These are phyloP conservation scores for Piscicola geometra DNA, from an alignment of 2,888 invertebrate genomes.

Conservation along the genomic window DNA sequence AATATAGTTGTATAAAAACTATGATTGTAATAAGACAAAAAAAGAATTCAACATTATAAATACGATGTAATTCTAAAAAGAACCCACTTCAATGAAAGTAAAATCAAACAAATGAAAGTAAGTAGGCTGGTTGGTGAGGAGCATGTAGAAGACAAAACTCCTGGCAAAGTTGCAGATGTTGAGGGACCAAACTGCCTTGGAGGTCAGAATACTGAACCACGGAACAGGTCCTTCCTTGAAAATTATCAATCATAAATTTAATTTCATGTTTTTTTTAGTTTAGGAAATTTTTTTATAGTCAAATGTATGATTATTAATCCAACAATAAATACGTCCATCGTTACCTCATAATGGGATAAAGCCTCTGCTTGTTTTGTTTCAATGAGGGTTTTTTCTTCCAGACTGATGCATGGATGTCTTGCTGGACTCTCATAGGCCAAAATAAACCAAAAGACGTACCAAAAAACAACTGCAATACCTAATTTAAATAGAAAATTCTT, in stretches of 20 bases:
- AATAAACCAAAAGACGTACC: constrained; percentile 49
- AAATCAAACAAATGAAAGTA: constrained; percentile 52
- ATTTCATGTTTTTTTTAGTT: too few relatives aligned
- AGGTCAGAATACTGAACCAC: constrained; percentile 50
- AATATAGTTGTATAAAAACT: background rate
- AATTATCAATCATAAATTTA: too few relatives aligned
- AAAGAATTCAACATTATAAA: background rate
- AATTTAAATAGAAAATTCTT: too few relatives aligned
- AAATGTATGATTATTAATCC: too few relatives aligned
- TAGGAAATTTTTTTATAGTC: too few relatives aligned
- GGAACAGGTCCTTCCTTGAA: constrained; percentile 44
- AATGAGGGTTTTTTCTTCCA: constrained; percentile 47
- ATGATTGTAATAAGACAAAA: too few relatives aligned
- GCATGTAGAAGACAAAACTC: constrained; percentile 52
- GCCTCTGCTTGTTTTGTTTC: constrained; percentile 47
- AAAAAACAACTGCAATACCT: constrained; percentile 50
- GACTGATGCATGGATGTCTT: constrained; percentile 49
- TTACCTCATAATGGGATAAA: constrained; percentile 48
- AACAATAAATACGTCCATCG: too few relatives aligned
- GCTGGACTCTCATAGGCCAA: constrained; percentile 49
- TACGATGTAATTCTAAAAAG: background rate
- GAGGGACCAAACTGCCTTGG: constrained; percentile 50
- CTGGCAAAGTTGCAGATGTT: constrained; percentile 52
- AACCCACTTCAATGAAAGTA: constrained; percentile 50
- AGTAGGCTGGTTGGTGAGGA: constrained; percentile 53